These are phyloP conservation scores for Drosophila pseudoananassae DNA, from an alignment of 1,140 invertebrate genomes.

Conservation along the genomic window DNA sequence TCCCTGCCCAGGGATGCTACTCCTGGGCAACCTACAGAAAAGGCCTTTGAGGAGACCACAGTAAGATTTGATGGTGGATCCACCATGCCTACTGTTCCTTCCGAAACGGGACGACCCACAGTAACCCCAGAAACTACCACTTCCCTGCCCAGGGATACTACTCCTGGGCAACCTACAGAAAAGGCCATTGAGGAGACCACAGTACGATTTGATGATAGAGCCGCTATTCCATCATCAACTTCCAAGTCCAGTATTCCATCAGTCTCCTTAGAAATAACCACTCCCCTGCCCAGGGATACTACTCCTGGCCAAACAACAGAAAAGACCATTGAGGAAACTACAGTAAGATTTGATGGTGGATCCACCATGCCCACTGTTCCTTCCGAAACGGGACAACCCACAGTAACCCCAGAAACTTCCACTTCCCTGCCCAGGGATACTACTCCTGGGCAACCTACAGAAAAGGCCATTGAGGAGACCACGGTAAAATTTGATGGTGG, in stretches of 20 bases:
- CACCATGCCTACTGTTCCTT: background rate
- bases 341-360: background rate
- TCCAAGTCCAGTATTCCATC: background rate
- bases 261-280: background rate
- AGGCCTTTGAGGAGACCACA: background rate
- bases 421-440: background rate
- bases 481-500: background rate
- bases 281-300: background rate
- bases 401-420: background rate
- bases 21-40: constrained; percentile 1
- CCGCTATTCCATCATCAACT: background rate
- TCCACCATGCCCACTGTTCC: background rate
- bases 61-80: background rate
- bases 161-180: constrained; percentile 2
- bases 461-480: background rate
- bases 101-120: background rate
- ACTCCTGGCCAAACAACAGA: background rate
- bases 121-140: background rate
- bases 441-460: background rate
- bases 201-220: background rate
- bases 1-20: background rate
- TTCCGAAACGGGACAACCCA: background rate
- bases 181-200: background rate
- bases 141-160: background rate
- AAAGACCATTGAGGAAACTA: background rate